Conservation (phyloP, 2,888 invertebrate genomes). For the Coelopa pilipes region DNA sequence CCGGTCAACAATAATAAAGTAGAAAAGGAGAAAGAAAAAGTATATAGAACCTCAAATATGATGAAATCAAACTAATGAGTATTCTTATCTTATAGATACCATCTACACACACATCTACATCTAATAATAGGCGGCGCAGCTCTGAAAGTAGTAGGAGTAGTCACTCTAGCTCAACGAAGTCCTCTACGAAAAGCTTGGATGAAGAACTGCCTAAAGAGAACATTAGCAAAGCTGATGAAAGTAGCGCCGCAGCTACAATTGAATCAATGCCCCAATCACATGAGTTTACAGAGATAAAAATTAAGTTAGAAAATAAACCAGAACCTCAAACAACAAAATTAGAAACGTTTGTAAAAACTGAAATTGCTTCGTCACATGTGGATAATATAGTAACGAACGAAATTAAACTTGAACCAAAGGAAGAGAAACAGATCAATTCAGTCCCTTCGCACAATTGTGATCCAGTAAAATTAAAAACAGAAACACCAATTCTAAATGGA, state of each 20-base stretch:
- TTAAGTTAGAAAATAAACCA: background rate
- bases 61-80: background rate
- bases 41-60: conserved; percentile 38
- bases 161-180: conserved; percentile 50
- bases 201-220: conserved; percentile 27
- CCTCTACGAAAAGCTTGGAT: conserved; percentile 40
- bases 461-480: conserved; percentile 8
- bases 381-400: background rate
- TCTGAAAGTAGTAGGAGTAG: conserved; percentile 62
- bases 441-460: background rate
- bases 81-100: background rate
- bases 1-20: too few relatives aligned
- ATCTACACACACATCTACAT: conserved; percentile 30
- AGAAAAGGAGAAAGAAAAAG: conserved; percentile 44
- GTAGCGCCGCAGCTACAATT: background rate
- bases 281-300: conserved; percentile 1
- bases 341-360: background rate
- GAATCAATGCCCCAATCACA: background rate
- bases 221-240: background rate
- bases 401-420: conserved; percentile 13
- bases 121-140: conserved; percentile 57
- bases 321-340: background rate
- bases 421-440: conserved; percentile 4
- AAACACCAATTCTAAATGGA: conserved; percentile 17
- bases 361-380: background rate